phyloP scores from a whole-genome alignment of 1,140 invertebrate genomes.

The Aphidius gifuensis region DNA sequence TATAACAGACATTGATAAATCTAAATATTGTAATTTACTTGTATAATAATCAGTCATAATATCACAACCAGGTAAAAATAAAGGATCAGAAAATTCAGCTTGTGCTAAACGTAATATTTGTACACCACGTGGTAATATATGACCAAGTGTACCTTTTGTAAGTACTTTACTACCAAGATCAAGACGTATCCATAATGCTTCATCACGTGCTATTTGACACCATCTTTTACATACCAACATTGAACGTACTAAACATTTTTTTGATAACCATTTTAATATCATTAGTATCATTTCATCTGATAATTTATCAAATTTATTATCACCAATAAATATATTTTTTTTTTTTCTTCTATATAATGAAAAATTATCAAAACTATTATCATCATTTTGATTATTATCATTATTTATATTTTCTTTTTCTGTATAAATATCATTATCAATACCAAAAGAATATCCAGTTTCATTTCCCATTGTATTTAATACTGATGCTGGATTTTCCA shows the following conservation, averaged over 20 bases:
- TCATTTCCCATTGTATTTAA: slow-evolving; percentile 35
- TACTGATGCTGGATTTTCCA: slow-evolving; percentile 28
- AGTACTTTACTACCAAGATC: slow-evolving; percentile 73
- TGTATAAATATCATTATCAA: slow-evolving; percentile 36
- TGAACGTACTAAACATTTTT: slow-evolving; percentile 64
- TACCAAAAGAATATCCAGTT: slow-evolving; percentile 40
- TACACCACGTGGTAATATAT: slow-evolving; percentile 70
- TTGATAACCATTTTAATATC: slow-evolving; percentile 79
- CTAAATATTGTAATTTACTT: slow-evolving; percentile 73
- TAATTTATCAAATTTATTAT: slow-evolving; percentile 63
- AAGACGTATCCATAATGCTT: slow-evolving; percentile 78
- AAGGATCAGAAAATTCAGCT: slow-evolving; percentile 62
- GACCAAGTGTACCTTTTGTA: slow-evolving; percentile 63
- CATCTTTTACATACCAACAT: slow-evolving; percentile 62
- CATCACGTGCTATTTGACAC: slow-evolving; percentile 74
- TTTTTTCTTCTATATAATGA: slow-evolving; percentile 46
- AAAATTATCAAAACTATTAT: slow-evolving; percentile 40
- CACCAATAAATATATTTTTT: slow-evolving; percentile 37
- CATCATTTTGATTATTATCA: slow-evolving; percentile 34
- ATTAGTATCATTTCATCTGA: slow-evolving; percentile 83
- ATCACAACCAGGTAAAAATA: slow-evolving; percentile 50
- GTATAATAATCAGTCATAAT: slow-evolving; percentile 39
- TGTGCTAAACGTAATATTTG: slow-evolving; percentile 73
- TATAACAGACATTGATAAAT: slow-evolving; percentile 77
- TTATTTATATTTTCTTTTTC: slow-evolving; percentile 39